Evolutionary conservation across 2,113 vertebrate genomes (phyloP).

Genomic region (Bambusicola thoracicus): DNA sequence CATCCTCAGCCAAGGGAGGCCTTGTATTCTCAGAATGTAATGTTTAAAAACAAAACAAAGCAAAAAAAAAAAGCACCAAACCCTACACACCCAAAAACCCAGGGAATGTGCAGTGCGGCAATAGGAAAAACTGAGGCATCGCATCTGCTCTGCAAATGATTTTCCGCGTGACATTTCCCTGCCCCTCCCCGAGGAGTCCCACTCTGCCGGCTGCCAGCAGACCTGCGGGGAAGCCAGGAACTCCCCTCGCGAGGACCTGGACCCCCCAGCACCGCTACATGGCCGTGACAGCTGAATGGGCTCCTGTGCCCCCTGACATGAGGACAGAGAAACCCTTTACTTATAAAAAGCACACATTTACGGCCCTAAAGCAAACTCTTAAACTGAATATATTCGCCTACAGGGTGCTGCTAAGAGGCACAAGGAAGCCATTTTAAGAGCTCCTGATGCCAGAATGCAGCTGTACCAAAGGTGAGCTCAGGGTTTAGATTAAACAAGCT

Average conservation of each 20-base stretch:
- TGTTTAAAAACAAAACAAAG: rapidly evolving
- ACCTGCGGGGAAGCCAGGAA: background rate
- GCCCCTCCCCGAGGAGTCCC: background rate
- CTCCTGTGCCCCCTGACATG: background rate
- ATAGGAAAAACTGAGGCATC: background rate
- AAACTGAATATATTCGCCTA: background rate
- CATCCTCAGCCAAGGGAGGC: background rate
- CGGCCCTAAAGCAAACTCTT: background rate
- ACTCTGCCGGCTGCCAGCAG: background rate
- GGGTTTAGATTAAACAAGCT: background rate
- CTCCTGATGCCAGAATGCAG: constrained; percentile 15
- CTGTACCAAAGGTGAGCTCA: background rate
- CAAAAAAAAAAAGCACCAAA: background rate
- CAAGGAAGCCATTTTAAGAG: background rate
- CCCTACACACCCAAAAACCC: background rate
- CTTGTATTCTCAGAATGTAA: background rate
- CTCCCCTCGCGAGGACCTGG: rapidly evolving
- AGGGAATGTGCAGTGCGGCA: background rate
- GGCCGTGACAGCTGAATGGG: background rate
- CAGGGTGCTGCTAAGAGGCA: background rate
- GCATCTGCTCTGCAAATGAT: background rate
- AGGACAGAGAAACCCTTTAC: background rate
- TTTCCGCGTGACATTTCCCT: background rate
- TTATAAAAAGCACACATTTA: background rate
- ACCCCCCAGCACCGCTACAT: rapidly evolving